Evolutionary conservation across 2,888 invertebrate genomes (phyloP), one percentile per base, ranked within the genome.

Genomic region (Gastracanthus pulcherrimus): DNA sequence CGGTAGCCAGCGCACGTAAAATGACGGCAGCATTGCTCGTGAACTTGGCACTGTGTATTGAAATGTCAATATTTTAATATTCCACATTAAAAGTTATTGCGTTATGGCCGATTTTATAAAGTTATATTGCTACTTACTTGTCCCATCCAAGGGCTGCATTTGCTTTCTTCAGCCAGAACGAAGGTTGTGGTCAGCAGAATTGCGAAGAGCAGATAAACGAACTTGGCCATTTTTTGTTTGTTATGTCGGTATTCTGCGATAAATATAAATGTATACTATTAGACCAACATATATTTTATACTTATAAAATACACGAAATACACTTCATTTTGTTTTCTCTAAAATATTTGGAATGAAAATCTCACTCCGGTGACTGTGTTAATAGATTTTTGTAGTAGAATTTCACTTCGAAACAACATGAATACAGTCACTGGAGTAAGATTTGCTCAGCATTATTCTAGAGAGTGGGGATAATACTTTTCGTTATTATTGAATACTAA

Each of bases 1-100:
- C 0, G 0, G 45, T 86, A 85, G 0, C n/a, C 0, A 0, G 7
- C 7, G n/a, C 87, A 87, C 0, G 11, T 0, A 0, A 84, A 64
- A 31, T 81, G 0, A 7, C 67, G 76, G 48, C 87, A 87, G 34
- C 87, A 87, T 0, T 86, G 67, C 0, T 55, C 41, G 2, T 5
- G 3, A 1, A 1, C 1, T 1, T 0, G 29, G 34, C 87, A 87
- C 87, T 87, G 41, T n/a, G 84, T n/a, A 38, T 55, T 31, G 34
- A 13, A 31, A n/a, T 7, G 3, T 16, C 19, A 48, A 23, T n/a
- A 38, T 45, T 71, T 55, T 11, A 19, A 66, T 0, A 64, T 64
- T 36, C 2, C 29, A 3, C 19, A 38, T 19, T 38, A 23, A 9
- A 26, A 55, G 23, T 55, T 55, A 0, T 62, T n/a, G 7, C 0